Evolutionary conservation across 2,797 vertebrate genomes (phyloP).

Genomic region (Chelon auratus): DNA sequence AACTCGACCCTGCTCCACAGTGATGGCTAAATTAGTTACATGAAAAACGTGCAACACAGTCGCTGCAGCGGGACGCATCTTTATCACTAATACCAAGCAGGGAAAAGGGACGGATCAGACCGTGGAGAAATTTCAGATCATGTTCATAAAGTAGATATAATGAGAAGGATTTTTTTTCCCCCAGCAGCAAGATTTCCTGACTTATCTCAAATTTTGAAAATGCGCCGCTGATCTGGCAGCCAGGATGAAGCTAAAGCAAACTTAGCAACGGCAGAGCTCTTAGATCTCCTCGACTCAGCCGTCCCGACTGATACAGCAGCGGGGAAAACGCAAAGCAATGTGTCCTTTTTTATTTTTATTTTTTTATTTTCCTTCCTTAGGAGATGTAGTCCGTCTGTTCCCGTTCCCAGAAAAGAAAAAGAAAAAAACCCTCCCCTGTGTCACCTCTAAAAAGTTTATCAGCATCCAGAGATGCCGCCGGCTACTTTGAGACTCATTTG

Average conservation of each 20-base stretch:
- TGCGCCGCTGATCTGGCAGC: slow-evolving; percentile 33
- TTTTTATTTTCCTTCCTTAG: not conserved
- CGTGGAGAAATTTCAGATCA: slow-evolving; percentile 7
- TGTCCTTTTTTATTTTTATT: slow-evolving; percentile 45
- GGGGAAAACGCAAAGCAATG: slow-evolving; percentile 49
- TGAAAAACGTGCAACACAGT: not conserved
- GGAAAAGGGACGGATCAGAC: slow-evolving; percentile 18
- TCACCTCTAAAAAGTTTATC: slow-evolving; percentile 64
- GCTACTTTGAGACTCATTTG: slow-evolving; percentile 64
- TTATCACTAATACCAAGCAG: slow-evolving; percentile 6
- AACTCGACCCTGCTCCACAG: no score
- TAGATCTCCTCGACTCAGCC: slow-evolving; percentile 47
- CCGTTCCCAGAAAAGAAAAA: slow-evolving; percentile 51
- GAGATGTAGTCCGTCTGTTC: slow-evolving; percentile 55
- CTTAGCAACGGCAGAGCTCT: slow-evolving; percentile 44
- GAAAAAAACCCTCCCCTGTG: slow-evolving; percentile 12
- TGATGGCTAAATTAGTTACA: no score
- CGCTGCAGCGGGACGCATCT: not conserved
- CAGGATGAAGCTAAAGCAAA: slow-evolving; percentile 44
- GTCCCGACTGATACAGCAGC: slow-evolving; percentile 48
- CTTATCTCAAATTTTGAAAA: slow-evolving; percentile 54
- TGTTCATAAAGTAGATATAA: slow-evolving; percentile 24
- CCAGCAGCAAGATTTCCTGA: slow-evolving; percentile 24
- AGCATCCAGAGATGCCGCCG: slow-evolving; percentile 59
- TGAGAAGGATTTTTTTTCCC: slow-evolving; percentile 15